These are phyloP conservation scores for Gadopsis bispinosus DNA, from an alignment of 2,797 vertebrate species.

Conservation along the genomic window DNA sequence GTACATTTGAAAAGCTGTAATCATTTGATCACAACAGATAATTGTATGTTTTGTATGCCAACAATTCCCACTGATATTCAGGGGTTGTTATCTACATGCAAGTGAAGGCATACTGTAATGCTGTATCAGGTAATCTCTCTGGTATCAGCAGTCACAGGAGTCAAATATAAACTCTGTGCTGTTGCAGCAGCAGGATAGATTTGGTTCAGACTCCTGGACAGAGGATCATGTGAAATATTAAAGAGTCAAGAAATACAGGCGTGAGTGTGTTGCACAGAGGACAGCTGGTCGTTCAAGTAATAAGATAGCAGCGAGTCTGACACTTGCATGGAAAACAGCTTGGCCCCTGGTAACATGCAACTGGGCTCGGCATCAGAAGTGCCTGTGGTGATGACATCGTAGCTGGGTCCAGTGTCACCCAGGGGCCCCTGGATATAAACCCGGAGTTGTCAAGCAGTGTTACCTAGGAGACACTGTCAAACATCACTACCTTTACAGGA, in stretches of 20 bases:
- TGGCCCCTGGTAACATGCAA: slow-evolving; percentile 60
- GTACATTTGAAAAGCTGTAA: background rate
- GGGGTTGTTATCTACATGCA: background rate
- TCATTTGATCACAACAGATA: background rate
- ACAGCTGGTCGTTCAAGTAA: slow-evolving; percentile 73
- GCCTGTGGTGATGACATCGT: slow-evolving; percentile 65
- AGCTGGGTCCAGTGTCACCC: slow-evolving; percentile 68
- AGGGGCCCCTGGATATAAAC: slow-evolving; percentile 68
- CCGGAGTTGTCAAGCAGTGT: slow-evolving; percentile 39
- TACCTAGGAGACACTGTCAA: slow-evolving; percentile 54
- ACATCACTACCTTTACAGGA: slow-evolving; percentile 38
- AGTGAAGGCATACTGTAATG: background rate
- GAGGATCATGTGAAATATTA: slow-evolving; percentile 45
- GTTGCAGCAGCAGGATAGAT: slow-evolving; percentile 16
- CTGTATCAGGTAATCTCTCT: background rate
- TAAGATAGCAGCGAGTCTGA: slow-evolving; percentile 60
- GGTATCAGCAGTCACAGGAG: background rate
- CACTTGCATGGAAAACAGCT: slow-evolving; percentile 65
- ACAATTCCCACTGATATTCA: background rate
- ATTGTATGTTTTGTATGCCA: background rate
- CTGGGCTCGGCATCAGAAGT: slow-evolving; percentile 59
- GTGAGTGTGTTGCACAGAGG: slow-evolving; percentile 34
- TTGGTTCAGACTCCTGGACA: slow-evolving; percentile 8
- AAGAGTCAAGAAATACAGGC: slow-evolving; percentile 39
- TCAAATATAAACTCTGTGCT: slow-evolving; percentile 9